Evolutionary conservation across 2,888 invertebrate genomes (phyloP).

Genomic region (Nowickia ferox): DNA sequence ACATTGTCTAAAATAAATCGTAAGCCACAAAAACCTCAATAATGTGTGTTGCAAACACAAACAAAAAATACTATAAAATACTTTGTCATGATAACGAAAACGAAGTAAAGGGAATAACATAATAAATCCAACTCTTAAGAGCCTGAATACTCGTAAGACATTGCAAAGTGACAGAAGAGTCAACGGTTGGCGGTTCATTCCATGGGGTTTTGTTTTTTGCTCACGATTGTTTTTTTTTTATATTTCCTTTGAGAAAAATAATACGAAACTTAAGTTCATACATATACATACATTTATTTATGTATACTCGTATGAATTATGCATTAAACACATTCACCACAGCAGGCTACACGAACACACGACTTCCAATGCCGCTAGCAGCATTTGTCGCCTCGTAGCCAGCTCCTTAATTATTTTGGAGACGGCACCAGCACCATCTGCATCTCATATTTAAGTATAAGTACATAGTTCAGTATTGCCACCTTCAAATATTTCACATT

Average conservation of each 20-base stretch:
- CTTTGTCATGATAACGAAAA: slow-evolving; percentile 57
- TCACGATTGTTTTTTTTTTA: slow-evolving; percentile 5
- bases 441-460: too few relatives aligned
- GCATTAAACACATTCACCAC: too few relatives aligned
- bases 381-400: too few relatives aligned
- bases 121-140: slow-evolving; percentile 22
- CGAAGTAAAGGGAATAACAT: slow-evolving; percentile 3
- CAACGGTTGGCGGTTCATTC: slow-evolving; percentile 34
- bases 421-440: too few relatives aligned
- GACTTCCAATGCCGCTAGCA: too few relatives aligned
- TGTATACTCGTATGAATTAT: too few relatives aligned
- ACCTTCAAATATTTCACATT: too few relatives aligned
- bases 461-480: too few relatives aligned
- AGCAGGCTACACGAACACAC: too few relatives aligned
- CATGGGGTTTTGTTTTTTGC: slow-evolving; percentile 23
- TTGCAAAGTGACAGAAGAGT: slow-evolving; percentile 46
- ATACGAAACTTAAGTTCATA: slow-evolving; percentile 17
- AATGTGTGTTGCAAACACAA: slow-evolving; percentile 45
- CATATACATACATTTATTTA: neutral
- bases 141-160: slow-evolving; percentile 4
- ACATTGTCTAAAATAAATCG: slow-evolving; percentile 37
- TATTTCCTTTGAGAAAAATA: slow-evolving; percentile 28
- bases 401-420: too few relatives aligned
- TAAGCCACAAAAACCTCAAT: slow-evolving; percentile 68
- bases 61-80: slow-evolving; percentile 24